phyloP scores from a whole-genome alignment of 2,797 vertebrate genomes.

The Rhinichthys osculus region DNA sequence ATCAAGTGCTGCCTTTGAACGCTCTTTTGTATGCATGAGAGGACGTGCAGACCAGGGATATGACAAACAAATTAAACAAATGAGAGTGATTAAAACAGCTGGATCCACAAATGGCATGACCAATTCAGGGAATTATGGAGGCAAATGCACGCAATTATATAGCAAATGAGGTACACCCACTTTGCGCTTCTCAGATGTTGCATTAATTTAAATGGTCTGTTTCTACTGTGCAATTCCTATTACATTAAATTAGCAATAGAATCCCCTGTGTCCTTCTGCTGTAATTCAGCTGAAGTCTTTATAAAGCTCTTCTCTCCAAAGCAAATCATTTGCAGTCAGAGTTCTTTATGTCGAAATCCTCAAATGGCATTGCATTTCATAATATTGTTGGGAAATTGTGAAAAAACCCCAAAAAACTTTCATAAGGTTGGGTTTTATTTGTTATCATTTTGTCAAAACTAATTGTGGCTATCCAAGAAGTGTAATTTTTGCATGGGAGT shows the following conservation, averaged over 20 bases:
- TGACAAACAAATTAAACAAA: constrained; percentile 62
- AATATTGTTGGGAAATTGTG: constrained; percentile 20
- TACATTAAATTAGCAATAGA: constrained; percentile 59
- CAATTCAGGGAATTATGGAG: constrained; percentile 60
- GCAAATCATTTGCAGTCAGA: constrained; percentile 45
- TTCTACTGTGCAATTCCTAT: constrained; percentile 56
- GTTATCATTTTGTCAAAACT: constrained; percentile 10
- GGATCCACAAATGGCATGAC: constrained; percentile 63
- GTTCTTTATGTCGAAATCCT: constrained; percentile 23
- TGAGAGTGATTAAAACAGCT: constrained; percentile 64
- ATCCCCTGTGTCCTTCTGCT: constrained; percentile 48
- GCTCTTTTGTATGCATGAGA: constrained; percentile 45
- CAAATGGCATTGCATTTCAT: constrained; percentile 9
- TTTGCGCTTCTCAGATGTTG: constrained; percentile 57
- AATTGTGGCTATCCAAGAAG: constrained; percentile 18
- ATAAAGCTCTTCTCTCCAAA: constrained; percentile 34
- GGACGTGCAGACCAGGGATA: constrained; percentile 38
- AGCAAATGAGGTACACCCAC: constrained; percentile 60
- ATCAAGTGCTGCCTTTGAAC: not conserved
- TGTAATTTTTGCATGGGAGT: not conserved
- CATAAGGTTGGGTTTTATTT: not conserved
- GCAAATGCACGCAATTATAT: constrained; percentile 56
- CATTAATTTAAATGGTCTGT: constrained; percentile 60
- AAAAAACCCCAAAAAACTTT: not conserved
- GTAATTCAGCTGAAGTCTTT: constrained; percentile 42